Percentiles rank a stretch among this genome's conserved stretches.
phyloP scores from a whole-genome alignment of 1,140 invertebrate genomes.

The Drosophila paulistorum region DNA sequence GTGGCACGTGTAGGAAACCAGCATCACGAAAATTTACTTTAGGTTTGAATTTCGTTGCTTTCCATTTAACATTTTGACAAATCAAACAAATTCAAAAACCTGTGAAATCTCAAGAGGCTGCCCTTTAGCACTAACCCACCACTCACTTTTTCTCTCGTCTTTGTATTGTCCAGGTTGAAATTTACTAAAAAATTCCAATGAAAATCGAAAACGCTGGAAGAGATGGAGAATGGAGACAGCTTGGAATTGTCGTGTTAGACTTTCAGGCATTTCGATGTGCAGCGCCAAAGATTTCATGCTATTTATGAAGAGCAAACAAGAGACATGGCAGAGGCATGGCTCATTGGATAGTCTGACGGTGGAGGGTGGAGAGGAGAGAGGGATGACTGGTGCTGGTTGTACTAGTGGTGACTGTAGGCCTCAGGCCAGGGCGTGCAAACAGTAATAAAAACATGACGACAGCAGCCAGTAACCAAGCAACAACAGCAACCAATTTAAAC shows the following conservation, averaged over 20 bases:
- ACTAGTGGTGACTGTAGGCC: slow-evolving; percentile 30
- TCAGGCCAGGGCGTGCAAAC: slow-evolving; percentile 69
- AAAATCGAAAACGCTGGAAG: slow-evolving; percentile 69
- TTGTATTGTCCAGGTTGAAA: background rate
- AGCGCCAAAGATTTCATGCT: slow-evolving; percentile 77
- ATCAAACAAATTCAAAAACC: slow-evolving; percentile 58
- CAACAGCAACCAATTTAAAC: slow-evolving; percentile 49
- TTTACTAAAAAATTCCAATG: slow-evolving; percentile 71
- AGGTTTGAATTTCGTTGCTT: slow-evolving; percentile 10
- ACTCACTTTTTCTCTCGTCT: background rate
- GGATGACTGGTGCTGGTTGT: background rate
- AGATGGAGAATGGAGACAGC: slow-evolving; percentile 51
- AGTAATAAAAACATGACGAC: slow-evolving; percentile 79
- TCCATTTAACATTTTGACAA: slow-evolving; percentile 54
- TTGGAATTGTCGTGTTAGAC: slow-evolving; percentile 75
- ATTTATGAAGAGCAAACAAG: slow-evolving; percentile 78
- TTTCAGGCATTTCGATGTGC: slow-evolving; percentile 77
- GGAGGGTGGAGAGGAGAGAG: background rate
- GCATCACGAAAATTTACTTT: background rate
- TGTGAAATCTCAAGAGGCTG: slow-evolving; percentile 43
- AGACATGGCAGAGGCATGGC: slow-evolving; percentile 27
- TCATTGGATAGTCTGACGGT: background rate
- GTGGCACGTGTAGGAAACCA: background rate
- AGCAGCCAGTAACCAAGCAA: slow-evolving; percentile 39
- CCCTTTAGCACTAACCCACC: background rate